Conservation (phyloP, 2,888 invertebrate species). For the Lasioglossum lativentre region DNA sequence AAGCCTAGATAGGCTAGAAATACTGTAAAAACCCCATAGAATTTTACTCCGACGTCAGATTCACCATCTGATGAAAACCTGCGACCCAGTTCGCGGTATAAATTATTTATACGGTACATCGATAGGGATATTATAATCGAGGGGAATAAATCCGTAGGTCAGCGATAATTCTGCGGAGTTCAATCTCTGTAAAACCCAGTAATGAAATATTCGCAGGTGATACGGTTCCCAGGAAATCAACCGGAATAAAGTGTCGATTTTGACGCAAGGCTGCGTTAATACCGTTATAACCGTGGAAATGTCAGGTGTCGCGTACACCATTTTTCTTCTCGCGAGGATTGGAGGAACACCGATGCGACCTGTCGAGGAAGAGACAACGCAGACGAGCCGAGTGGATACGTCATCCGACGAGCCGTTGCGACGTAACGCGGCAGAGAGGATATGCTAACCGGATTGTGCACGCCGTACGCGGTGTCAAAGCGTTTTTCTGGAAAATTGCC, state of each 20-base stretch:
- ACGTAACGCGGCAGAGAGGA: slow-evolving; percentile 63
- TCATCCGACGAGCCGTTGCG: slow-evolving; percentile 63
- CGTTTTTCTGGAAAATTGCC: slow-evolving; percentile 68
- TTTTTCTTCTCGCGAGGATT: background rate
- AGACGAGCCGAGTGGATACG: slow-evolving; percentile 60
- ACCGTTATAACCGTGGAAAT: background rate
- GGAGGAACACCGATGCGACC: background rate
- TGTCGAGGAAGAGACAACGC: slow-evolving; percentile 56
- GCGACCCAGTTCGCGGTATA: background rate
- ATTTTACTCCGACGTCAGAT: background rate
- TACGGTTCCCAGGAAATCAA: background rate
- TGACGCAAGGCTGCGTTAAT: background rate
- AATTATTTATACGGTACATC: background rate
- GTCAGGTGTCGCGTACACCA: background rate
- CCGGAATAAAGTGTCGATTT: background rate
- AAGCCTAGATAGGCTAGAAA: background rate
- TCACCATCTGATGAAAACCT: background rate
- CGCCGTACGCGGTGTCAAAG: slow-evolving; percentile 62
- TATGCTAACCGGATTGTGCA: slow-evolving; percentile 66
- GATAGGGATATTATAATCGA: background rate
- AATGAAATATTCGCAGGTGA: background rate
- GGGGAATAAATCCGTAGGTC: background rate
- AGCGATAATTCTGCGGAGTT: background rate
- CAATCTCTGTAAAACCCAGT: background rate
- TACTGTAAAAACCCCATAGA: background rate